A percentile compares a stretch with the other conserved stretches of the same genome.
phyloP scores from a whole-genome alignment of 2,888 invertebrate species.

The Tortrix viridana region DNA sequence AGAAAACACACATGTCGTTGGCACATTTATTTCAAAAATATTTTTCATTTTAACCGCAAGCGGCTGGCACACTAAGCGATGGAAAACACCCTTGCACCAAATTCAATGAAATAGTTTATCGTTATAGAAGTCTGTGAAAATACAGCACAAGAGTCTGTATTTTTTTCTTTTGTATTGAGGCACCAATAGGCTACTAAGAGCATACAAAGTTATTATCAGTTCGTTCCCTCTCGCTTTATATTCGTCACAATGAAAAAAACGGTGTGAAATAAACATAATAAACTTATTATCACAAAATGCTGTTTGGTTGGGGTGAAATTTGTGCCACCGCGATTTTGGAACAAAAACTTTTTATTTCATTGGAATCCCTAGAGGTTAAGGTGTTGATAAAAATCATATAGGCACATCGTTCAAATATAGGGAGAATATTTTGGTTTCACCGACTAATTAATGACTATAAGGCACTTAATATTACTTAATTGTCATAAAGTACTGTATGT shows the following conservation, averaged over 20 bases:
- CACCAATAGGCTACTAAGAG: constrained; percentile 25
- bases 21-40: neutral
- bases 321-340: constrained; percentile 6
- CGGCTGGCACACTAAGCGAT: neutral
- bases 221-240: constrained; percentile 18
- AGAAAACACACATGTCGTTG: neutral
- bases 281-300: constrained; percentile 27
- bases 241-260: constrained; percentile 22
- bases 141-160: constrained; percentile 5
- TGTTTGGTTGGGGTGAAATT: constrained; percentile 24
- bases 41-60: neutral
- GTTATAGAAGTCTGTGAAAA: constrained; percentile 23
- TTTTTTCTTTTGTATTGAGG: constrained; percentile 21
- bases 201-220: constrained; percentile 33
- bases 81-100: constrained; percentile 11
- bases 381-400: constrained; percentile 14
- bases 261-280: constrained; percentile 33
- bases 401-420: constrained; percentile 6
- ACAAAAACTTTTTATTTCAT: constrained; percentile 8
- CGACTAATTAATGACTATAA: too few relatives aligned
- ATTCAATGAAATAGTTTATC: constrained; percentile 15
- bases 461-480: too few relatives aligned
- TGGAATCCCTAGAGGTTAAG: constrained; percentile 20
- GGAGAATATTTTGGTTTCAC: neutral
- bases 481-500: too few relatives aligned